A percentile compares a stretch with the other conserved stretches of the same genome.
phyloP scores from a whole-genome alignment of 2,888 invertebrate species.

The Caenorhabditis sp. region DNA sequence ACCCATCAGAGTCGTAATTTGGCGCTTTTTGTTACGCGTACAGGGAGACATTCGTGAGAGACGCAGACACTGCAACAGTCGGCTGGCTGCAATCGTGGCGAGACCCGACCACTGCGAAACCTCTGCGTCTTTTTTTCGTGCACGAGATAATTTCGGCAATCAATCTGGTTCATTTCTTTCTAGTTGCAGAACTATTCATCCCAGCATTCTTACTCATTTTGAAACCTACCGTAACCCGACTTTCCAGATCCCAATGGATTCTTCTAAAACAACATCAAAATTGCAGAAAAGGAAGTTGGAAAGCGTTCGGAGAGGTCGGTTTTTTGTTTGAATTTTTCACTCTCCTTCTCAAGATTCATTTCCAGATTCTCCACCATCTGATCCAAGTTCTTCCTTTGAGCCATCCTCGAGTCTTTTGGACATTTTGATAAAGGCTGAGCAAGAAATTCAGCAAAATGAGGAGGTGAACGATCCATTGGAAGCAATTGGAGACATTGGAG shows the following conservation, averaged over 20 bases:
- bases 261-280: no score
- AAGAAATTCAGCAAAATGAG: background rate
- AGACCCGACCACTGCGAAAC: constrained; percentile 6
- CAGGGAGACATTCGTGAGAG: constrained; percentile 1
- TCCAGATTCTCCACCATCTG: no score
- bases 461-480: constrained; percentile 31
- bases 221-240: background rate
- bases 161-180: background rate
- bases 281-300: no score
- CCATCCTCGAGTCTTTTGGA: constrained; percentile 26
- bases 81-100: constrained; percentile 3
- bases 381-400: background rate
- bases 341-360: no score
- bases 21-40: no score
- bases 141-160: background rate
- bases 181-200: background rate
- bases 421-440: constrained; percentile 19
- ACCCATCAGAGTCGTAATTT: background rate
- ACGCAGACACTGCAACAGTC: constrained; percentile 14
- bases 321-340: no score
- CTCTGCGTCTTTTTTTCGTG: background rate
- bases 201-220: background rate
- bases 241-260: background rate
- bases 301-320: background rate
- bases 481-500: constrained; percentile 29